A percentile compares a stretch with the other conserved stretches of the same genome.
phyloP scores from a whole-genome alignment of 2,888 invertebrate genomes.

The Apamea epomidion region DNA sequence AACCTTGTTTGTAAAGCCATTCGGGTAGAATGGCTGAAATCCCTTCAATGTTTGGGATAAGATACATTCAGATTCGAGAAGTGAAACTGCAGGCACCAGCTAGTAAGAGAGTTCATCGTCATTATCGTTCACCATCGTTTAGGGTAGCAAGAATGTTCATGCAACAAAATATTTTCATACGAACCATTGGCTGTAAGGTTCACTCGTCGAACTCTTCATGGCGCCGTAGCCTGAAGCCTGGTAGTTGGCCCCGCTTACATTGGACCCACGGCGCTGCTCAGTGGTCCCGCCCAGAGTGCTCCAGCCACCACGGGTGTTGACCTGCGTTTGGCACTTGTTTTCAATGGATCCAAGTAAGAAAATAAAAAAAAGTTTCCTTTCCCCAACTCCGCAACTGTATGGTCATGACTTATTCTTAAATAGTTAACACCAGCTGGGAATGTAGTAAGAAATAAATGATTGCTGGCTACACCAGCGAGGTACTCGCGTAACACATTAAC shows the following conservation, averaged over 20 bases:
- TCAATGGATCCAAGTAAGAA: conserved; percentile 5
- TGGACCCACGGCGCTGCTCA: conserved; percentile 80
- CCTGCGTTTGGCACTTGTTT: conserved; percentile 69
- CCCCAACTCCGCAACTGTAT: too few relatives aligned
- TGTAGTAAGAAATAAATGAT: background rate
- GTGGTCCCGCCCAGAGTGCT: conserved; percentile 81
- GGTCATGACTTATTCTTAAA: background rate
- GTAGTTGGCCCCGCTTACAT: conserved; percentile 71
- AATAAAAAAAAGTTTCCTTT: background rate
- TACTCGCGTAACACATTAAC: too few relatives aligned
- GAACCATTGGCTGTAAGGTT: conserved; percentile 86
- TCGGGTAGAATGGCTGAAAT: background rate
- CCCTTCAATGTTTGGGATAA: background rate
- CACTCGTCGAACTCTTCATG: conserved; percentile 86
- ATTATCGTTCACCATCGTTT: too few relatives aligned
- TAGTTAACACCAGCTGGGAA: background rate
- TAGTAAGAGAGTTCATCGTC: too few relatives aligned
- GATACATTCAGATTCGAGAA: background rate
- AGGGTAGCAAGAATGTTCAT: too few relatives aligned
- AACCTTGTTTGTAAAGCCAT: background rate
- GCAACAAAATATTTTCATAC: conserved; percentile 17
- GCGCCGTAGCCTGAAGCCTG: conserved; percentile 85
- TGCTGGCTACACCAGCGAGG: too few relatives aligned
- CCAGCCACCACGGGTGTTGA: conserved; percentile 88
- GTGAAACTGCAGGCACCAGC: background rate